Conservation (phyloP, 2,888 invertebrate species). For the Himalopsyche japonica region DNA sequence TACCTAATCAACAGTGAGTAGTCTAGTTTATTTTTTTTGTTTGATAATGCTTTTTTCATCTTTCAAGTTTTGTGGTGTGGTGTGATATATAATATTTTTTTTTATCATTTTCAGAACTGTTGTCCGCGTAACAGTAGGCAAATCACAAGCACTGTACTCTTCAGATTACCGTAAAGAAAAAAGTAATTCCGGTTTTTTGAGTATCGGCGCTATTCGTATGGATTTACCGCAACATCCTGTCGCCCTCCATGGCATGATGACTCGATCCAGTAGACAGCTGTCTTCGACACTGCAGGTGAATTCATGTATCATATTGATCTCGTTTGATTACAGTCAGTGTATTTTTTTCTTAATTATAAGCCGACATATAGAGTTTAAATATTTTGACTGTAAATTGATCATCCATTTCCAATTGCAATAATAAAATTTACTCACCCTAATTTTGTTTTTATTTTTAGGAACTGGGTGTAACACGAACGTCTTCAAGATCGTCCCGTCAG, state of each 20-base stretch:
- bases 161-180: constrained; percentile 71
- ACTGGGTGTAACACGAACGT: constrained; percentile 78
- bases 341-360: background rate
- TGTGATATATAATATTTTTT: background rate
- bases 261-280: constrained; percentile 88
- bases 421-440: no score
- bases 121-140: constrained; percentile 89
- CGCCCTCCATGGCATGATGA: constrained; percentile 97
- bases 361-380: no score
- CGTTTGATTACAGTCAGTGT: no score
- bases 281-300: constrained; percentile 85
- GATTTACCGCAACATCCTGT: constrained; percentile 99
- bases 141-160: constrained; percentile 90
- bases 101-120: constrained; percentile 69
- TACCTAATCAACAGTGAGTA: constrained; percentile 84
- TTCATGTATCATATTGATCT: constrained; percentile 12
- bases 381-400: no score
- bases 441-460: constrained; percentile 56
- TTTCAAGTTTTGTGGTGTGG: background rate
- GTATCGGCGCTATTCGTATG: constrained; percentile 86
- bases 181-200: constrained; percentile 80
- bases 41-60: constrained; percentile 20
- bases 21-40: constrained; percentile 16
- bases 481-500: constrained; percentile 70
- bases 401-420: no score